Evolutionary conservation across 2,113 vertebrate species (phyloP), one percentile per base, ranked within the genome.

Genomic region (Calypte anna): DNA sequence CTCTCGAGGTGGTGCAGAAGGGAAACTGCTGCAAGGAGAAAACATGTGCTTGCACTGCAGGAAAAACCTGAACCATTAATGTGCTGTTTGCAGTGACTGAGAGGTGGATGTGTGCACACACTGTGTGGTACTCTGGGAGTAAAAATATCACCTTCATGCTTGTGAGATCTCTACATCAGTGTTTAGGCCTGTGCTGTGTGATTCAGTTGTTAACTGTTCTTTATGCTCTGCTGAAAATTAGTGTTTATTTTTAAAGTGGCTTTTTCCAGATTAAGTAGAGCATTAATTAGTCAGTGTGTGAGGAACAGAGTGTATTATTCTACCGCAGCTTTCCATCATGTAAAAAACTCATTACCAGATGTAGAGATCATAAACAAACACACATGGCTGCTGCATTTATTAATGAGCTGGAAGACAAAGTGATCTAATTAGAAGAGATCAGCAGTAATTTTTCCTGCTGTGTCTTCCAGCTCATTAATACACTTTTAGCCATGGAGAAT

Each of bases 291-390:
- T 88, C 72, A 3, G 18, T 33, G 72, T 72, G 72, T 72, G 82
- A 92, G 76, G 85, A 86, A 31, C 73, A 54, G 79, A 86, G 79
- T 25, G 66, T 36, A 55, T 93, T 96, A 77, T 88, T 89, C 62
- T 88, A 92, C 77, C 10, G 0, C 88, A 90, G 88, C 85, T 94
- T 94, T 95, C 93, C 87, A 87, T 89, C 31, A 31, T n/a, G 48
- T 92, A 8, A 33, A 80, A 95, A 91, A 77, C 80, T 92, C 59
- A 48, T 95, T 94, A 91, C 88, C 96, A 96, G 91, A 91, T 87
- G 91, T 38, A 88, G 63, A 77, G 78, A 93, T 89, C 78, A 91
- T 96, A 97, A 96, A 95, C 93, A 96, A 83, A 83, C 85, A 96
- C 84, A 90, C 89, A 94, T 92, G 84, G 89, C 82, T 90, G 91